Evolutionary conservation across 2,113 vertebrate genomes (phyloP), one percentile per base, ranked within the genome.

Genomic region (Neolamprologus tretocephalus): DNA sequence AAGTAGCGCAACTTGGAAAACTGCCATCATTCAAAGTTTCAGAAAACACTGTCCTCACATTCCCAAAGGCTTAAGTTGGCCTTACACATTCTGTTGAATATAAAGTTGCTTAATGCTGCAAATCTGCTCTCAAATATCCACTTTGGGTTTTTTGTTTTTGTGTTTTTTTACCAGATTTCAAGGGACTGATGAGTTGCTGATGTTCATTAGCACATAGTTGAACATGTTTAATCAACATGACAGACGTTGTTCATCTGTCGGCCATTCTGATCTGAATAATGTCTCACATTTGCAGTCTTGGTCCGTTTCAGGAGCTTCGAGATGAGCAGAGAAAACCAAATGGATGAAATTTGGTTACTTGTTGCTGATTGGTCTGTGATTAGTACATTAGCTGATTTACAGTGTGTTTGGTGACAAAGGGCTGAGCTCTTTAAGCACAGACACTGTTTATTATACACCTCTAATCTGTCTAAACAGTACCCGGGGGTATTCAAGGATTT

Each of bases 391-490:
- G n/a, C 9, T 55, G 80, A 89, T 42, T 83, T 26, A 82, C 35
- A 11, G n/a, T 53, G 31, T 85, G 86, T 92, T 82, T 85, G 12
- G 55, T 87, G 68, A 80, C 66, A 80, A 78, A 68, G 8, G 14
- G 37, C 1, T 21, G 10, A 81, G 82, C 84, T n/a, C 71, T 83
- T 81, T 19, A 26, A 85, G n/a, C 6, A 49, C 31, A 88, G 71
- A 84, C 45, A 80, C 63, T 82, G 88, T 89, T 94, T 87, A 63
- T 80, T 90, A 89, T 8, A 85, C 89, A 91, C n/a, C 19, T 86
- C 35, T 88, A 80, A 93, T 93, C 84, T 91, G 86, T 91, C 35
- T 86, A 78, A 80, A 57, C 21, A 90, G 63, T 14, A n/a, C 8
- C 13, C 4, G 37, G 85, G 80, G 85, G 71, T 83, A 89, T 89